Evolutionary conservation across 2,888 invertebrate genomes (phyloP).

Genomic region (Taenaris catops): DNA sequence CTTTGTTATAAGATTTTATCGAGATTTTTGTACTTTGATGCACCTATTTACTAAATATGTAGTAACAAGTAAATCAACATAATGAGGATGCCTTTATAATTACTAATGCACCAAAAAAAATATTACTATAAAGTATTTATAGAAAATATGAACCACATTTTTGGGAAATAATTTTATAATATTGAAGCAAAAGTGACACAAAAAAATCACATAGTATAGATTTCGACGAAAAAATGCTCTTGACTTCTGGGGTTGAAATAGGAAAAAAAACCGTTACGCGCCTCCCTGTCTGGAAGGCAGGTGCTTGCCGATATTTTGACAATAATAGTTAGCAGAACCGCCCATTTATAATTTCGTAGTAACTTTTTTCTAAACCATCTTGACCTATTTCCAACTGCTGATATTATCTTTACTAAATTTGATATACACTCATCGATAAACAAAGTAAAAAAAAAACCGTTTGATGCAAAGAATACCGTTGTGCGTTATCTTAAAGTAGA

Average conservation of each 20-base stretch:
- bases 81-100: no score
- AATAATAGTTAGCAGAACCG: constrained; percentile 74
- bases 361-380: constrained; percentile 50
- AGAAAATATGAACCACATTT: no score
- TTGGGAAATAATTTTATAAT: no score
- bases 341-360: constrained; percentile 62
- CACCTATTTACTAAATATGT: no score
- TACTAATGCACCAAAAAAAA: no score
- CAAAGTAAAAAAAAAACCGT: constrained; percentile 34
- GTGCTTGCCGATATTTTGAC: constrained; percentile 74
- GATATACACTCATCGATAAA: constrained; percentile 44
- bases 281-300: constrained; percentile 65
- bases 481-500: constrained; percentile 1
- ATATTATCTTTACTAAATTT: constrained; percentile 50
- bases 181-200: no score
- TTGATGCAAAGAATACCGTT: constrained; percentile 25
- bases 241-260: constrained; percentile 9
- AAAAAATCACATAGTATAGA: constrained; percentile 6
- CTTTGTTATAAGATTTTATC: constrained; percentile 20
- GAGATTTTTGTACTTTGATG: constrained; percentile 1
- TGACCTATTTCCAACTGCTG: constrained; percentile 61
- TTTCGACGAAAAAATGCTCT: constrained; percentile 11
- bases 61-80: no score
- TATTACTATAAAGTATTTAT: no score
- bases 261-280: constrained; percentile 51